These are phyloP conservation scores for Sebastes dallii DNA, from an alignment of 2,797 vertebrate species.

Conservation along the genomic window DNA sequence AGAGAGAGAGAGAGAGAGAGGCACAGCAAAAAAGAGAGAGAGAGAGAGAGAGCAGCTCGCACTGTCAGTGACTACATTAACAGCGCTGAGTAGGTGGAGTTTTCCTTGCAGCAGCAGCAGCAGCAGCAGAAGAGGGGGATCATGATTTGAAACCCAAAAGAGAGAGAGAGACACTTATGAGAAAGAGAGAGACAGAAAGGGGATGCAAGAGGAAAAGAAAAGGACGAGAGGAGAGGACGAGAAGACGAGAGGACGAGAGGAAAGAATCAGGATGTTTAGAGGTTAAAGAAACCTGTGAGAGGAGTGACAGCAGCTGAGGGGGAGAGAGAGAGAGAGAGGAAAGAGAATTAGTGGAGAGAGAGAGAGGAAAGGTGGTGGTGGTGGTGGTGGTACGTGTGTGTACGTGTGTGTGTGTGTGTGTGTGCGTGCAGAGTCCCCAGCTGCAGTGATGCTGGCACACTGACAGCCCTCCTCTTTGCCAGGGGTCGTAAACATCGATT, in stretches of 20 bases:
- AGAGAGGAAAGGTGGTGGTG: neutral
- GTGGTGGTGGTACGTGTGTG: neutral
- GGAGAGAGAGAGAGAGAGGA: neutral
- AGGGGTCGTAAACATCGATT: constrained; percentile 76
- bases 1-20: neutral
- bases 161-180: neutral
- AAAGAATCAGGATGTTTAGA: constrained; percentile 17
- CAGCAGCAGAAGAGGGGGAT: constrained; percentile 40
- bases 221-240: neutral
- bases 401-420: neutral
- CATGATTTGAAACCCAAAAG: constrained; percentile 59
- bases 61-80: constrained; percentile 77
- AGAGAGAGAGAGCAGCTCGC: constrained; percentile 47
- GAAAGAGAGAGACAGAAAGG: neutral
- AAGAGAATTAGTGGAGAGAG: neutral
- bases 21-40: neutral
- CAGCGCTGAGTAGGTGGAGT: constrained; percentile 76
- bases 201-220: neutral
- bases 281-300: constrained; percentile 43
- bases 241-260: neutral
- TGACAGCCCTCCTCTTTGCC: constrained; percentile 55
- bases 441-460: constrained; percentile 63
- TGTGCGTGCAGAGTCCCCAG: constrained; percentile 25
- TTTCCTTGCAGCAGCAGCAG: constrained; percentile 68
- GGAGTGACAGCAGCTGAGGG: constrained; percentile 1